Percentiles rank a stretch among this genome's conserved stretches.
phyloP scores from a whole-genome alignment of 2,888 invertebrate species.

The Flexamia atlantica region DNA sequence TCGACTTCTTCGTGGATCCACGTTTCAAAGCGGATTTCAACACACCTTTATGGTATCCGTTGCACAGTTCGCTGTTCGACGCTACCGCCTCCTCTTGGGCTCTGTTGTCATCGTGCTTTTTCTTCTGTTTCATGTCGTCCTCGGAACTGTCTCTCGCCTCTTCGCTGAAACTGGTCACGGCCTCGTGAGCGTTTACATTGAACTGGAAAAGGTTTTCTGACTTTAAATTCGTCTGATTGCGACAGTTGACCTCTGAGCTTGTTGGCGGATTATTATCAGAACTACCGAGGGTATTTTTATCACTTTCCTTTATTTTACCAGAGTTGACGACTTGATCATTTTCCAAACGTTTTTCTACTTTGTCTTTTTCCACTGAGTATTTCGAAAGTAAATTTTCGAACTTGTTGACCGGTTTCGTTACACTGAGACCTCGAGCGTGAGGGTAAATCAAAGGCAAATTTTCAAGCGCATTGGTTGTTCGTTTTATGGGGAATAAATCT shows the following conservation, averaged over 20 bases:
- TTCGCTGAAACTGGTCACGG: constrained; percentile 49
- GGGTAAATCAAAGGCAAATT: constrained; percentile 61
- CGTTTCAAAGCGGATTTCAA: constrained; percentile 70
- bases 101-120: constrained; percentile 67
- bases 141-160: constrained; percentile 15
- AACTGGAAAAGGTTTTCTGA: constrained; percentile 52
- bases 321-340: neutral
- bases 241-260: neutral
- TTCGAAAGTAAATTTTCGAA: constrained; percentile 23
- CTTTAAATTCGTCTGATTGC: constrained; percentile 2
- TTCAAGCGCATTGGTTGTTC: constrained; percentile 55
- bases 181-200: constrained; percentile 46
- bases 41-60: constrained; percentile 60
- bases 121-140: constrained; percentile 63
- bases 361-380: neutral
- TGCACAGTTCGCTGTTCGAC: constrained; percentile 62
- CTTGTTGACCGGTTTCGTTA: constrained; percentile 38
- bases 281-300: neutral
- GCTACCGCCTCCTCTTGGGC: constrained; percentile 63
- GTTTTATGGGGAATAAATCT: constrained; percentile 53
- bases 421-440: constrained; percentile 46
- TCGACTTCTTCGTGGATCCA: constrained; percentile 75
- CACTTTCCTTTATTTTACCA: neutral
- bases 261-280: neutral
- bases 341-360: neutral